phyloP scores from a whole-genome alignment of 2,113 vertebrate genomes.

The Tetrao urogallus region DNA sequence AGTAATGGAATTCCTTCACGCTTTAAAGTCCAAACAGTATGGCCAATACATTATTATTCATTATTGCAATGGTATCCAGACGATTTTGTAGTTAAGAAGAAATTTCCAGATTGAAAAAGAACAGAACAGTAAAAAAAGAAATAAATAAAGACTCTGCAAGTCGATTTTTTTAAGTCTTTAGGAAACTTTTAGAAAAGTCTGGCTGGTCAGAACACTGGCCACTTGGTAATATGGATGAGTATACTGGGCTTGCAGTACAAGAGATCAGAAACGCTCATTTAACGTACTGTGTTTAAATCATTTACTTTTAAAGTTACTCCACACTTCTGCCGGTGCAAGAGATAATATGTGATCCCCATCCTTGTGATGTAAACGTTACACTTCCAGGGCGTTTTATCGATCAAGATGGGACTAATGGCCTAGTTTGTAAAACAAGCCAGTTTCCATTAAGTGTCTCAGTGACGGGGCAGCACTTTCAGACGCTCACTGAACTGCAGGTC shows the following conservation, averaged over 20 bases:
- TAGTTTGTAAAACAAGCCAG: background rate
- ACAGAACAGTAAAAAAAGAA: rapidly evolving
- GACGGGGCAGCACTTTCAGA: background rate
- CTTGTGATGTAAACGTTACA: background rate
- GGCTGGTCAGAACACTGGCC: background rate
- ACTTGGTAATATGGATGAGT: background rate
- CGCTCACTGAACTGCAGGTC: background rate
- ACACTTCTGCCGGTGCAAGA: rapidly evolving
- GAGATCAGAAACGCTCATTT: background rate
- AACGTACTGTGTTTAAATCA: background rate
- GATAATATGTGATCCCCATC: background rate
- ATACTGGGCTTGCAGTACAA: background rate
- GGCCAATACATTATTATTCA: background rate
- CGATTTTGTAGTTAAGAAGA: background rate
- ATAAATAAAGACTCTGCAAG: background rate
- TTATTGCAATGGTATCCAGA: background rate
- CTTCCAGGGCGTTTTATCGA: background rate
- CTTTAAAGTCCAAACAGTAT: background rate
- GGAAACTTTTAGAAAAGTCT: background rate
- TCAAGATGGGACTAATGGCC: background rate
- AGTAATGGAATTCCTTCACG: background rate
- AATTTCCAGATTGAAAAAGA: background rate
- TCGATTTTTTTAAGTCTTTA: background rate
- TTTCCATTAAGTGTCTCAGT: background rate
- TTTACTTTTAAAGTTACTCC: background rate